Evolutionary conservation across 2,888 invertebrate species (phyloP).

Genomic region (Copidosoma aretas): DNA sequence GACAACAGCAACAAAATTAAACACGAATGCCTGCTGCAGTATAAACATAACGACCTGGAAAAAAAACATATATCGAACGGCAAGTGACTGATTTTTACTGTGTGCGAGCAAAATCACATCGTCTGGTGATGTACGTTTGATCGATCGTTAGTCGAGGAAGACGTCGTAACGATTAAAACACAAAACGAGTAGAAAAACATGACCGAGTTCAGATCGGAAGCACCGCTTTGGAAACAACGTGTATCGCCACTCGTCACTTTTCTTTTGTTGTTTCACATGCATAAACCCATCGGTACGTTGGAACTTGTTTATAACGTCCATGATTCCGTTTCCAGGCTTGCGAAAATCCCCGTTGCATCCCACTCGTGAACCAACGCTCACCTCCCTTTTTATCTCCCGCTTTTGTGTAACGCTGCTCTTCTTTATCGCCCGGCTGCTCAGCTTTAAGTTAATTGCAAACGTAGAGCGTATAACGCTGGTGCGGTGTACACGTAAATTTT

Average conservation of each 20-base stretch:
- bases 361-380: neutral
- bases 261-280: conserved; percentile 17
- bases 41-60: too few species aligned
- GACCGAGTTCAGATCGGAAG: conserved; percentile 35
- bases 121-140: conserved; percentile 20
- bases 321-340: conserved; percentile 30
- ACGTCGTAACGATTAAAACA: neutral
- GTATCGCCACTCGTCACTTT: conserved; percentile 9
- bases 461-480: neutral
- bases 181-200: neutral
- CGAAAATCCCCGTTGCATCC: neutral
- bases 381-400: neutral
- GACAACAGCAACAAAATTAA: conserved; percentile 1
- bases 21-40: neutral
- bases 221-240: conserved; percentile 32
- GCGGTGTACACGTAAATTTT: too few species aligned
- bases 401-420: conserved; percentile 3
- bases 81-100: conserved; percentile 31
- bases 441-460: conserved; percentile 13
- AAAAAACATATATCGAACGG: too few species aligned
- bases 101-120: conserved; percentile 1
- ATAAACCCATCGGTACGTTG: conserved; percentile 10
- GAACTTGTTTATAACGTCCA: conserved; percentile 13
- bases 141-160: too few species aligned
- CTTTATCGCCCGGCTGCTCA: conserved; percentile 6